Evolutionary conservation across 2,888 invertebrate species (phyloP), one percentile per base, ranked within the genome.

Genomic region (Hofmannophila pseudospretella): DNA sequence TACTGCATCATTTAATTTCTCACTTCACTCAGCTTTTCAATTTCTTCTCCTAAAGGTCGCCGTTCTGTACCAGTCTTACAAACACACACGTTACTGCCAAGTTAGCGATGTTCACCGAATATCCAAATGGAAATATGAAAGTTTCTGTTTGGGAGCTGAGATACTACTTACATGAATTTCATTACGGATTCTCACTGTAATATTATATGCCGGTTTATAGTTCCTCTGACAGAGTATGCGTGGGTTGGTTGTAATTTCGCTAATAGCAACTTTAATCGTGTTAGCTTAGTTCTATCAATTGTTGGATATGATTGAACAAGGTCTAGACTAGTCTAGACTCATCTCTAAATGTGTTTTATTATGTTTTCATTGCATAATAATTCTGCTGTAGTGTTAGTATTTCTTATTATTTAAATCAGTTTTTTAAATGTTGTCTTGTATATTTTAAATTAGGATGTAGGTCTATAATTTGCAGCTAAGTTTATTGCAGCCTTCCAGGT

Each of bases 51-150:
- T 23, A n/a, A 23, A n/a, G 23, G n/a, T 20, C 23, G 1, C n/a
- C 23, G 2, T n/a, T 4, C n/a, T 23, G 23, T 2, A 23, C 23
- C 4, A 23, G 23, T n/a, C 23, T n/a, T 23, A 23, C n/a, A 13
- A 33, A 31, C 29, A 40, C 33, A 37, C 11, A 35, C 37, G 32
- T 39, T 41, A 34, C 32, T 38, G 37, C 39, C 9, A 44, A 44
- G 34, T 43, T 42, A 41, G 50, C 43, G 44, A 42, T 47, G 42
- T 44, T 47, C 34, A 30, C 33, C 35, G 43, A 46, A 45, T 44
- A 45, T 44, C 39, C 46, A 52, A 53, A 60, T 56, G 54, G 49
- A 52, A 44, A 51, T 53, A 49, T 50, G 45, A 46, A 54, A 51
- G 44, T 54, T 52, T 38, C 45, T 44, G 48, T 49, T 48, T 44